Evolutionary conservation across 1,140 invertebrate genomes (phyloP).

Genomic region (Nephila pilipes): DNA sequence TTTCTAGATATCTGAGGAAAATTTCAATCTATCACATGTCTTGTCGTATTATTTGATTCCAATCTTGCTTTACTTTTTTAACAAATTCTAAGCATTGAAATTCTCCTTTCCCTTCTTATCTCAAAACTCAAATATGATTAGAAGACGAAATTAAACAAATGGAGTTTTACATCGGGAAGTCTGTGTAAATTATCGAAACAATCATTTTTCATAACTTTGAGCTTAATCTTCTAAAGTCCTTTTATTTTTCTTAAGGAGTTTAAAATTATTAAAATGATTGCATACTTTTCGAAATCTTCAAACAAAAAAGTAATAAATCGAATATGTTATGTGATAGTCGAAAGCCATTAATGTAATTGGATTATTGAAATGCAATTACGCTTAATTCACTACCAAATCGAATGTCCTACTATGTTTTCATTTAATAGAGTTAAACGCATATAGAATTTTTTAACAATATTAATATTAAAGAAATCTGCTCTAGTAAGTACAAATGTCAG

Average conservation of each 20-base stretch:
- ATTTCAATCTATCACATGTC: not conserved
- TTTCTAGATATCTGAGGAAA: not conserved
- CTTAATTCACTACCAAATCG: not conserved
- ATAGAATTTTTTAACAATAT: too few species aligned
- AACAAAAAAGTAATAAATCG: not conserved
- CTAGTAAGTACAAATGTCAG: too few species aligned
- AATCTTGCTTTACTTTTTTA: not conserved
- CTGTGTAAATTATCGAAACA: constrained; percentile 11
- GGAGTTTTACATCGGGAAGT: not conserved
- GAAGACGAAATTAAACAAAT: not conserved
- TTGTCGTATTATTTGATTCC: not conserved
- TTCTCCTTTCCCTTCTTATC: not conserved
- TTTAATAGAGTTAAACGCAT: not conserved
- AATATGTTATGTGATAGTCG: not conserved
- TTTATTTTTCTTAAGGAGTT: not conserved
- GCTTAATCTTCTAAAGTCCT: not conserved
- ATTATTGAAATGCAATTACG: not conserved
- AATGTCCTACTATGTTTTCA: not conserved
- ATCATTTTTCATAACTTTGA: constrained; percentile 13
- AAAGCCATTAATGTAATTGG: not conserved
- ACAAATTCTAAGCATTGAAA: not conserved
- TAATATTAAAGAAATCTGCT: too few species aligned
- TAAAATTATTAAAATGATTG: not conserved
- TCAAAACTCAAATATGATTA: not conserved
- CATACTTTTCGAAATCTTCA: not conserved